These are phyloP conservation scores for Xestia ashworthii DNA, from an alignment of 2,888 invertebrate species.

Conservation along the genomic window DNA sequence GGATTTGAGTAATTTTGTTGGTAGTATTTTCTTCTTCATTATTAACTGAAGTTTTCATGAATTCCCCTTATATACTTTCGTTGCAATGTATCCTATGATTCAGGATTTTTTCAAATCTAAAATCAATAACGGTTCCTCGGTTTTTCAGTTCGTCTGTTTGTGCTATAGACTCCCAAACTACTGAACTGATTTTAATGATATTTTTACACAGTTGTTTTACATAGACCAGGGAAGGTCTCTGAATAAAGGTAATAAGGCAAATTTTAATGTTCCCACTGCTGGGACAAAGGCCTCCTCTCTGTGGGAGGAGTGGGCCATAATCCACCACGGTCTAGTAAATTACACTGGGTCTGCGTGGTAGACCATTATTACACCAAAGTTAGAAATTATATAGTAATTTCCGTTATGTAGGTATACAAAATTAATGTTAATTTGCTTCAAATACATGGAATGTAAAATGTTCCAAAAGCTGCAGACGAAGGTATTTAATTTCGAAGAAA, in stretches of 20 bases:
- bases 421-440: not conserved
- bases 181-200: not conserved
- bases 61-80: not conserved
- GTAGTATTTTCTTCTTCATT: conserved; percentile 22
- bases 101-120: not conserved
- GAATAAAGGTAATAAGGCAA: not conserved
- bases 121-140: not conserved
- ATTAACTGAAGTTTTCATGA: conserved; percentile 13
- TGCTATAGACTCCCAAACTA: not conserved
- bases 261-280: not conserved
- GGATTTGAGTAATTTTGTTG: conserved; percentile 52
- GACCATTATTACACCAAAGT: not conserved
- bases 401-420: not conserved
- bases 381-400: not conserved
- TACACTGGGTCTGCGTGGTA: not conserved
- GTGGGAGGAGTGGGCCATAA: not conserved
- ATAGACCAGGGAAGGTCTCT: not conserved
- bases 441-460: not conserved
- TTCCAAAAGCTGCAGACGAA: not conserved
- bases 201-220: not conserved
- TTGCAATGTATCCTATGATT: not conserved
- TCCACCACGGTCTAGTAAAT: not conserved
- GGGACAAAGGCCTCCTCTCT: not conserved
- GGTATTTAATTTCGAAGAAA: conserved; percentile 1
- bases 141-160: not conserved